Base-by-base conservation (phyloP, 1,140 invertebrate genomes). In the Lucilia cuprina region DNA sequence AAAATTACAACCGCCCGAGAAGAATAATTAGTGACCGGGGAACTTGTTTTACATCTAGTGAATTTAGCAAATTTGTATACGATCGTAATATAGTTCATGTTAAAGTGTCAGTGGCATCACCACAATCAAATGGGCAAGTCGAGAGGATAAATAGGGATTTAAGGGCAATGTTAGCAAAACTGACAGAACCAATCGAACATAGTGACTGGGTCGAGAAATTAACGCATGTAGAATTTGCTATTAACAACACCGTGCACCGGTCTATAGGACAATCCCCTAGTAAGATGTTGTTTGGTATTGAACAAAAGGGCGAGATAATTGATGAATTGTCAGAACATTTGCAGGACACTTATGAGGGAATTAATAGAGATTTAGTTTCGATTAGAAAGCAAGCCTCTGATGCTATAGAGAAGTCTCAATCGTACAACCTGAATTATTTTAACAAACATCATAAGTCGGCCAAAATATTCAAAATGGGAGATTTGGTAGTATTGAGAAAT, bases 401-500 rank as follows among this genome's bases (percentile, higher is more conserved):
- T 60, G 17, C 50, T 60, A 60, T 60, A 60, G 13, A 60, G 50
- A 60, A n/a, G 50, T 60, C 50, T 14, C 50, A 60, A 60, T 60
- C 50, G 50, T 74, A 74, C 30, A 74, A 74, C 74, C 30, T 74
- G 30, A 74, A 74, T 74, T 34, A 34, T 30, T 30, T 25, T 74
- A 74, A 49, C 9, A 34, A 80, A 49, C 12, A 14, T 34, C 77
- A 80, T 19, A 49, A 35, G 30, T 7, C 30, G 25, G 34, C 77
- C 35, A 80, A 19, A 19, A 19, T 34, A 25, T 82, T 55, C 41
- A 50, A 82, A 25, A 19, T 41, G 35, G 80, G 80, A 25, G 80
- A 82, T 82, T 82, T 82, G 5, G 80, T 82, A 82, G 47, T 82
- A 60, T n/a, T 82, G 17, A 60, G 60, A 55, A 82, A 82, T 55